Evolutionary conservation across 2,888 invertebrate species (phyloP).

Genomic region (Campoplex capitator): DNA sequence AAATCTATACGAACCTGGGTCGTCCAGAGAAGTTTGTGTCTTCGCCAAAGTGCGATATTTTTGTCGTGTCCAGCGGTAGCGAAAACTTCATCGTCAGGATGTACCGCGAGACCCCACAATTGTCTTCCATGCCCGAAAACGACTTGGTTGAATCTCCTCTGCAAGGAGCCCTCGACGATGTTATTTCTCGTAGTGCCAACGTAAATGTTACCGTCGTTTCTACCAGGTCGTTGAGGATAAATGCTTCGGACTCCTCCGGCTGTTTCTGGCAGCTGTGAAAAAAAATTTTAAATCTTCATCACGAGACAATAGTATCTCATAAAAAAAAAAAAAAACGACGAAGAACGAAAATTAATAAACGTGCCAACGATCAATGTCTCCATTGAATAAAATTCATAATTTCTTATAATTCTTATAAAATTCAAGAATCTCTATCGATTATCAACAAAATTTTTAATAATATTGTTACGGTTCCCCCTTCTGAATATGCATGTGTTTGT

Average conservation of each 20-base stretch:
- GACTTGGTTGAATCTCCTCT: constrained; percentile 94
- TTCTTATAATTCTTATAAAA: too few species aligned
- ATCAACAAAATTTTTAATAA: too few species aligned
- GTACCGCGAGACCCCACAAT: constrained; percentile 94
- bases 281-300: background rate
- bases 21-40: constrained; percentile 94
- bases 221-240: constrained; percentile 94
- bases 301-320: background rate
- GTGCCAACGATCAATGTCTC: too few species aligned
- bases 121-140: constrained; percentile 95
- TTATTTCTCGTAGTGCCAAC: constrained; percentile 96
- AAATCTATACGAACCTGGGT: constrained; percentile 88
- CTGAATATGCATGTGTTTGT: too few species aligned
- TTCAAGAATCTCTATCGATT: too few species aligned
- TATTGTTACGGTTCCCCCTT: too few species aligned
- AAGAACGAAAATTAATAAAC: too few species aligned
- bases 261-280: constrained; percentile 91
- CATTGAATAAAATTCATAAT: too few species aligned
- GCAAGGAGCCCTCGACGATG: constrained; percentile 95
- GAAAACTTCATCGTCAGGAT: constrained; percentile 96
- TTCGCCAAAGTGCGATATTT: constrained; percentile 95
- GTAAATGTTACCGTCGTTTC: constrained; percentile 95
- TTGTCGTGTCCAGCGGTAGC: constrained; percentile 97
- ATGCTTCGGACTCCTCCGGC: constrained; percentile 96
- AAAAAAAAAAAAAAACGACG: too few species aligned